Evolutionary conservation across 2,888 invertebrate genomes (phyloP).

Genomic region (Mesorhabditis sp.): DNA sequence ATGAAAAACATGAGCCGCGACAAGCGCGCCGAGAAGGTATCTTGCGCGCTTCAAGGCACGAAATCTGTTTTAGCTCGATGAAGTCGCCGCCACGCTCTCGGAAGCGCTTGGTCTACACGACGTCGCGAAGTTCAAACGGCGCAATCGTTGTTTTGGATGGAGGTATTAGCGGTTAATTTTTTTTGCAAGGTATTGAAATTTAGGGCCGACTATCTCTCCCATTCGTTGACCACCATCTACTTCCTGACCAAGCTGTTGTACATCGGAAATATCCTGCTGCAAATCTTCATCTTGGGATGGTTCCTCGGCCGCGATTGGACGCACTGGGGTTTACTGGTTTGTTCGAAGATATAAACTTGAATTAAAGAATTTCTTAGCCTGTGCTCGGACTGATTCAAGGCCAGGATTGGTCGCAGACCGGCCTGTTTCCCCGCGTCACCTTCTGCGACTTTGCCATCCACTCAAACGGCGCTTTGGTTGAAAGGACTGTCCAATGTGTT

Average conservation of each 20-base stretch:
- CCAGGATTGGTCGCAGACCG: not conserved
- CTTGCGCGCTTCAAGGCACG: not conserved
- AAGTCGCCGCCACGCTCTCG: not conserved
- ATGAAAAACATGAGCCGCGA: not conserved
- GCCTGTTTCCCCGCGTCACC: slow-evolving; percentile 3
- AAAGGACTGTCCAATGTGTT: not conserved
- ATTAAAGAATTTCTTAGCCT: not conserved
- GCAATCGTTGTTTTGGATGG: too few relatives aligned
- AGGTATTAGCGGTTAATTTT: too few relatives aligned
- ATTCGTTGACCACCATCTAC: not conserved
- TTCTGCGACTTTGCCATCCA: not conserved
- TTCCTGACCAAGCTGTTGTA: not conserved
- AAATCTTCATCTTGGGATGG: not conserved
- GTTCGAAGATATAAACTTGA: too few relatives aligned
- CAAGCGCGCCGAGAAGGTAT: not conserved
- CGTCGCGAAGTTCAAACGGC: too few relatives aligned
- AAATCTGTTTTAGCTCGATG: not conserved
- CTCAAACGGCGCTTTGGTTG: not conserved
- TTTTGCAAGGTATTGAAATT: not conserved
- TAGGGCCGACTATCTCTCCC: not conserved
- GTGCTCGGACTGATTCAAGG: not conserved
- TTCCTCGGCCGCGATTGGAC: not conserved
- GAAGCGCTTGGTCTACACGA: too few relatives aligned
- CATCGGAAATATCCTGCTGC: not conserved
- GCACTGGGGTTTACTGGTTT: not conserved